Evolutionary conservation across 2,888 invertebrate genomes (phyloP).

Genomic region (Parnassius smintheus): DNA sequence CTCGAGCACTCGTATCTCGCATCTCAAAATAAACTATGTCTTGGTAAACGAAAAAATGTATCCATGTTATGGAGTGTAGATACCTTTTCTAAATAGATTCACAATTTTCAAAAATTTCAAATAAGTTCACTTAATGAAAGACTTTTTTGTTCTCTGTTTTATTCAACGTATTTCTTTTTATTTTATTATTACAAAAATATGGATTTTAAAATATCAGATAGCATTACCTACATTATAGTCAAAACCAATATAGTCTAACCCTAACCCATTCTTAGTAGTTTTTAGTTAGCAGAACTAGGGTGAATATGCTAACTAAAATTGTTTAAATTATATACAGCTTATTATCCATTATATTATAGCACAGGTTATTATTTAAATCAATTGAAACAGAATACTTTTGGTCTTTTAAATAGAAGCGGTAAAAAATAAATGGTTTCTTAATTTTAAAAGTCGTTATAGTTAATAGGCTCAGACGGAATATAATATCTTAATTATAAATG

Average conservation of each 20-base stretch:
- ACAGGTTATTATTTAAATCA: too few relatives aligned
- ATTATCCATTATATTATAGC: too few relatives aligned
- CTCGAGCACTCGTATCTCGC: conserved; percentile 25
- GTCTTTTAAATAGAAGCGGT: too few relatives aligned
- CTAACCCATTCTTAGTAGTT: neutral
- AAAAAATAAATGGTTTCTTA: neutral
- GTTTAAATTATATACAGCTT: neutral
- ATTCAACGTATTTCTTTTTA: neutral
- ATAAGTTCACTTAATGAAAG: conserved; percentile 21
- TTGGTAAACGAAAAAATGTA: conserved; percentile 26
- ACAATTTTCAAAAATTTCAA: too few relatives aligned
- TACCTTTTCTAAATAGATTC: conserved; percentile 26
- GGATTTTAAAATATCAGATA: too few relatives aligned
- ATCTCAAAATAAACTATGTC: conserved; percentile 28
- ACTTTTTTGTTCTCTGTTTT: conserved; percentile 5
- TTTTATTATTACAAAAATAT: too few relatives aligned
- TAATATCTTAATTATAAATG: too few relatives aligned
- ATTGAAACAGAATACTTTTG: too few relatives aligned
- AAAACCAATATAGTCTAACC: neutral
- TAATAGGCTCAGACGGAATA: neutral
- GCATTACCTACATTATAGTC: neutral
- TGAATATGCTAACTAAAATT: neutral
- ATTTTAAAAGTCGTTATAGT: neutral
- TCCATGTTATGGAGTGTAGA: conserved; percentile 24
- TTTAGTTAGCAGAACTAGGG: too few relatives aligned